Evolutionary conservation across 2,113 vertebrate species (phyloP).

Genomic region (Ctenodactylus gundi): DNA sequence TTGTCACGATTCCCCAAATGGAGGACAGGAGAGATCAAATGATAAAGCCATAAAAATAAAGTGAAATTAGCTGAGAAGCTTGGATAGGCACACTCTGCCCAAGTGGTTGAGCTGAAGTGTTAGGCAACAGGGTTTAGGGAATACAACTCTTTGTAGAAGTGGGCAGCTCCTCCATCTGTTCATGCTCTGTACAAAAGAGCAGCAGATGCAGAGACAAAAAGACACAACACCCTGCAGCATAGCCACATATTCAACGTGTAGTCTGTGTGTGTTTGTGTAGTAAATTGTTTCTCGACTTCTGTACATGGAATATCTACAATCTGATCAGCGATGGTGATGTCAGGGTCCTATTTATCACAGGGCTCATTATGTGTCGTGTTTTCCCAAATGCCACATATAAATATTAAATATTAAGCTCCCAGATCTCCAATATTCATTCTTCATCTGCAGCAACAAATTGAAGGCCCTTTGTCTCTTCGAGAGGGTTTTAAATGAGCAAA

Average conservation of each 20-base stretch:
- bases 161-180: neutral
- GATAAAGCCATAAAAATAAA: neutral
- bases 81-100: neutral
- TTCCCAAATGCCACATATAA: constrained; percentile 8
- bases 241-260: neutral
- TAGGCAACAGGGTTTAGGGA: neutral
- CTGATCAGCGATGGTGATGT: neutral
- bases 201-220: neutral
- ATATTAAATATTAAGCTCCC: neutral
- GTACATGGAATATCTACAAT: neutral
- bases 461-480: neutral
- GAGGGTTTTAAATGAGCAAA: constrained; percentile 1
- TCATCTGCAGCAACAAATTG: neutral
- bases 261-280: neutral
- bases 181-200: neutral
- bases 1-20: neutral
- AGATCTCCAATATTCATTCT: neutral
- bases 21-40: neutral
- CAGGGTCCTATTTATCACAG: neutral
- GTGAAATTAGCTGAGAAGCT: neutral
- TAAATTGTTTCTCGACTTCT: neutral
- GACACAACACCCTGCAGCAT: neutral
- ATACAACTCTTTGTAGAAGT: neutral
- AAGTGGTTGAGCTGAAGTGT: neutral
- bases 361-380: neutral